Percentiles rank a stretch among this genome's conserved stretches.
These are phyloP conservation scores for Glossosoma conforme DNA, from an alignment of 1,140 invertebrate species.

Conservation along the genomic window DNA sequence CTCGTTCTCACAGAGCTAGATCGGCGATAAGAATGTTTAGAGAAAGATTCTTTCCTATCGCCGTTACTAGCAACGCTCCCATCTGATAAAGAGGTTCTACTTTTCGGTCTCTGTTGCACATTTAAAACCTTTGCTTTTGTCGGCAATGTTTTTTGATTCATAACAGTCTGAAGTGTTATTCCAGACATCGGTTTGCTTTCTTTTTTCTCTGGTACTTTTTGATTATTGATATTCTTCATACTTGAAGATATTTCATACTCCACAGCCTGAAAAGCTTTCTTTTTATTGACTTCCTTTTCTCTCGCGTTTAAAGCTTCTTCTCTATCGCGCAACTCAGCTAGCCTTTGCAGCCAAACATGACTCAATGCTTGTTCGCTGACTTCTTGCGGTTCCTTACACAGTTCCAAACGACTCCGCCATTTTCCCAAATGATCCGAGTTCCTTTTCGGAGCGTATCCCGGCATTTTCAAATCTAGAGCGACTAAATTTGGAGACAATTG, in stretches of 20 bases:
- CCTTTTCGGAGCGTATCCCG: slow-evolving; percentile 44
- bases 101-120: background rate
- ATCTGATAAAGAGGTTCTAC: slow-evolving; percentile 7
- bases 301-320: slow-evolving; percentile 45
- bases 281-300: slow-evolving; percentile 44
- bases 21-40: slow-evolving; percentile 26
- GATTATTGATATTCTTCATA: slow-evolving; percentile 2
- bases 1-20: slow-evolving; percentile 35
- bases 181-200: slow-evolving; percentile 14
- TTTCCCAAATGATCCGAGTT: slow-evolving; percentile 37
- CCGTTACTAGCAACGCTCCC: slow-evolving; percentile 14
- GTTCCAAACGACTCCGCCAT: slow-evolving; percentile 33
- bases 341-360: slow-evolving; percentile 45
- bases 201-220: background rate
- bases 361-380: slow-evolving; percentile 45
- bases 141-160: slow-evolving; percentile 32
- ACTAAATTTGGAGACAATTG: slow-evolving; percentile 43
- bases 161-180: slow-evolving; percentile 40
- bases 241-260: slow-evolving; percentile 17
- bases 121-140: slow-evolving; percentile 1
- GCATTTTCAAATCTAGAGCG: slow-evolving; percentile 45
- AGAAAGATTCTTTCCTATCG: slow-evolving; percentile 3
- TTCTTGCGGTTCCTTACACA: slow-evolving; percentile 38
- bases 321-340: slow-evolving; percentile 41
- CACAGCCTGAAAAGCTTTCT: slow-evolving; percentile 33